Conservation (phyloP, 2,797 vertebrate species). For the Poeciliopsis gracilis region DNA sequence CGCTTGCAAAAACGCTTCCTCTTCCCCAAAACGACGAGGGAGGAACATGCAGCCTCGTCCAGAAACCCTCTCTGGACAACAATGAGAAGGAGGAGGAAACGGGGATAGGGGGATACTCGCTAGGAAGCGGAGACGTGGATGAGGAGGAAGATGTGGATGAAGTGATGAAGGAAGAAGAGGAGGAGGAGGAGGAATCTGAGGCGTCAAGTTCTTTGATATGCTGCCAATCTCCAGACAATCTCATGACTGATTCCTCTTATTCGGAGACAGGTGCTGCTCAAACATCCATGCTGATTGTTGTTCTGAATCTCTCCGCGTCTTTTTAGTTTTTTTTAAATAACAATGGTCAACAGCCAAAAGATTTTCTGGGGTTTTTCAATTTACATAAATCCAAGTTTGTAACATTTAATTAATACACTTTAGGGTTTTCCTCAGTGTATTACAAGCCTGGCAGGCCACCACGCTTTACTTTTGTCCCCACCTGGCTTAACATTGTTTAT, state of each 20-base stretch:
- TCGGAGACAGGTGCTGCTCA: conserved; percentile 72
- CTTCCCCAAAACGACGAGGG: conserved; percentile 41
- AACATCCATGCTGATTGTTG: neutral
- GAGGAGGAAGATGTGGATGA: conserved; percentile 70
- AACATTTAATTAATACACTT: too few species aligned
- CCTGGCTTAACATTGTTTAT: too few species aligned
- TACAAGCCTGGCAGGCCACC: too few species aligned
- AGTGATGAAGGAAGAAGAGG: conserved; percentile 70
- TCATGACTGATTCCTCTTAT: conserved; percentile 76
- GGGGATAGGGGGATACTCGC: conserved; percentile 23
- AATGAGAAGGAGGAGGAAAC: conserved; percentile 34
- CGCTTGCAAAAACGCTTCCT: conserved; percentile 21
- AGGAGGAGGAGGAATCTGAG: conserved; percentile 67
- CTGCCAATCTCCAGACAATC: conserved; percentile 73
- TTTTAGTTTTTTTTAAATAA: neutral
- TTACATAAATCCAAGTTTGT: too few species aligned
- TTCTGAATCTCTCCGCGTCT: neutral
- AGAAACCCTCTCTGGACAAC: conserved; percentile 37
- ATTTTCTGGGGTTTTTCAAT: too few species aligned
- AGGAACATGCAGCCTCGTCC: conserved; percentile 16
- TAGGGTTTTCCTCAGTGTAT: too few species aligned
- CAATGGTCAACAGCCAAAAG: too few species aligned
- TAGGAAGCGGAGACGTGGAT: conserved; percentile 33
- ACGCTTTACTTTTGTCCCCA: too few species aligned
- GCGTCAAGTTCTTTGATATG: conserved; percentile 58